phyloP scores from a whole-genome alignment of 1,140 invertebrate genomes.

The Nylanderia fulva region DNA sequence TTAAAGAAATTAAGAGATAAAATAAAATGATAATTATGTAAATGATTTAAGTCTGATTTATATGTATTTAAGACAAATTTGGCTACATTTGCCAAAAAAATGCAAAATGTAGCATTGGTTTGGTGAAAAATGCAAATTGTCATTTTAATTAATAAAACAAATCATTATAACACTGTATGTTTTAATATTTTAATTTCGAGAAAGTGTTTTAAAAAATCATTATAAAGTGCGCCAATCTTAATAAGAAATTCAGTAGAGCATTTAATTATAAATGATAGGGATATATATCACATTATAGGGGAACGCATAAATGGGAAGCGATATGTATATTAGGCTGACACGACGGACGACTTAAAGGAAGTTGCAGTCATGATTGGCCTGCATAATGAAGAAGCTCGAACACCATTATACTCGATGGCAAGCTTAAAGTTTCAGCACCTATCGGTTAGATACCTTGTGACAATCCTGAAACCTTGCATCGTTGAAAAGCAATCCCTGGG shows the following conservation, averaged over 20 bases:
- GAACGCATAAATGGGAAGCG: background rate
- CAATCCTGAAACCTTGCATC: slow-evolving; percentile 21
- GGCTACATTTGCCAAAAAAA: no score
- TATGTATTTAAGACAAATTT: no score
- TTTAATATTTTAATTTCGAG: background rate
- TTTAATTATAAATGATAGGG: background rate
- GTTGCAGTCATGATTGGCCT: slow-evolving; percentile 70
- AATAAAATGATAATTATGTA: no score
- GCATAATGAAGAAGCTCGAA: slow-evolving; percentile 71
- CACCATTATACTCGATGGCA: slow-evolving; percentile 64
- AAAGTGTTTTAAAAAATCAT: background rate
- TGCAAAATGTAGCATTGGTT: no score
- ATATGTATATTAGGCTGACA: slow-evolving; percentile 63
- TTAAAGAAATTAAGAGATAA: no score
- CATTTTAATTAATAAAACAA: background rate
- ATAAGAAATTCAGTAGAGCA: background rate
- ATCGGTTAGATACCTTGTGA: slow-evolving; percentile 9
- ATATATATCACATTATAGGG: no score
- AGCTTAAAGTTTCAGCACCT: slow-evolving; percentile 58
- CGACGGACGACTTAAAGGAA: slow-evolving; percentile 64
- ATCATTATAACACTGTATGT: background rate
- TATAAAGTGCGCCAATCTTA: background rate
- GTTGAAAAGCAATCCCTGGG: slow-evolving; percentile 20
- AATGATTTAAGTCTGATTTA: no score
- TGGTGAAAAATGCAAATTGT: no score